These are phyloP conservation scores for Oncorhynchus nerka DNA, from an alignment of 2,113 vertebrate species.

Conservation along the genomic window DNA sequence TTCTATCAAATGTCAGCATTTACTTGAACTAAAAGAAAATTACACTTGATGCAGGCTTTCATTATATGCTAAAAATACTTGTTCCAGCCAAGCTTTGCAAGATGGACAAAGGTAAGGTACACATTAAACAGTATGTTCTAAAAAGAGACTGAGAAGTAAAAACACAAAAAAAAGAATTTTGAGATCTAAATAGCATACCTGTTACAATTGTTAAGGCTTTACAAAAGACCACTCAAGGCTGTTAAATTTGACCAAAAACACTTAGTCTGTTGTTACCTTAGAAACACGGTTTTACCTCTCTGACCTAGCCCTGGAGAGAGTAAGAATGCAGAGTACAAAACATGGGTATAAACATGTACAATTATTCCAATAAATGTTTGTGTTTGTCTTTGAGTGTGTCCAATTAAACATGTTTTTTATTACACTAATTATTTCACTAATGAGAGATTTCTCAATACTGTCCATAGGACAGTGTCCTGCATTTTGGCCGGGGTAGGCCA, in stretches of 20 bases:
- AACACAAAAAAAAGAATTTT: background rate
- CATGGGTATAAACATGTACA: no score
- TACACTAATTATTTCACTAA: background rate
- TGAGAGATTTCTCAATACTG: background rate
- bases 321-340: no score
- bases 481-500: background rate
- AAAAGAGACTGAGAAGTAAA: background rate
- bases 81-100: background rate
- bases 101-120: background rate
- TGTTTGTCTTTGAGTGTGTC: no score
- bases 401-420: no score
- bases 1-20: background rate
- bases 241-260: background rate
- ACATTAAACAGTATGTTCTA: background rate
- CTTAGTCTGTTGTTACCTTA: background rate
- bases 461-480: no score
- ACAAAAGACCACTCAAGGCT: background rate
- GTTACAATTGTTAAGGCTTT: background rate
- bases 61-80: background rate
- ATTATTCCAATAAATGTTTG: no score
- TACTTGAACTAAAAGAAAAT: background rate
- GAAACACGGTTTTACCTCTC: no score
- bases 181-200: constrained; percentile 4
- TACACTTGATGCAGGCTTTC: background rate
- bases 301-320: no score